These are phyloP conservation scores for Actias luna DNA, from an alignment of 2,888 invertebrate species.

Conservation along the genomic window DNA sequence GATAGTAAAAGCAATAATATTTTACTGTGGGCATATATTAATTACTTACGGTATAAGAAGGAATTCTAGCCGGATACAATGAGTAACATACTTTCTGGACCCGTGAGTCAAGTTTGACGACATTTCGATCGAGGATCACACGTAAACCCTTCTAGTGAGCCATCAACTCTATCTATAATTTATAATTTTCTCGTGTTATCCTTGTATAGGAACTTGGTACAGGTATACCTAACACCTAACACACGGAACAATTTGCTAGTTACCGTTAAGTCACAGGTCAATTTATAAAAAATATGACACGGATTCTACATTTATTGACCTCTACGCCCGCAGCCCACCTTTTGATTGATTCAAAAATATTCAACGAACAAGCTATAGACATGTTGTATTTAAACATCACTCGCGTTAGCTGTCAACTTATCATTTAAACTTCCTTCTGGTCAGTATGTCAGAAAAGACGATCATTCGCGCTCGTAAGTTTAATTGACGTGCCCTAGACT, in stretches of 20 bases:
- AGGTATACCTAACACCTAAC: background rate
- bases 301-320: slow-evolving; percentile 9
- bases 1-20: background rate
- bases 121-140: slow-evolving; percentile 54
- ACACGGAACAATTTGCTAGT: slow-evolving; percentile 1
- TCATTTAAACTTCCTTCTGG: slow-evolving; percentile 49
- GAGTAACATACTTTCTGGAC: slow-evolving; percentile 51
- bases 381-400: slow-evolving; percentile 22
- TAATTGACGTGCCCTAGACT: background rate
- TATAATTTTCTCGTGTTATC: slow-evolving; percentile 31
- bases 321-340: slow-evolving; percentile 2
- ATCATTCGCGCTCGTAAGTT: background rate
- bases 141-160: slow-evolving; percentile 36
- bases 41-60: slow-evolving; percentile 26
- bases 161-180: slow-evolving; percentile 31
- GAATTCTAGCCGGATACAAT: slow-evolving; percentile 51
- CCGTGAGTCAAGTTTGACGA: slow-evolving; percentile 51
- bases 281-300: background rate
- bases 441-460: slow-evolving; percentile 52
- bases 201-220: slow-evolving; percentile 26
- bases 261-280: slow-evolving; percentile 1
- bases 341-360: background rate
- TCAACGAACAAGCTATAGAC: background rate
- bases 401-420: slow-evolving; percentile 51
- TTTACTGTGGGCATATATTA: background rate